phyloP scores from a whole-genome alignment of 2,888 invertebrate species.

The Gasteruption jaculator region DNA sequence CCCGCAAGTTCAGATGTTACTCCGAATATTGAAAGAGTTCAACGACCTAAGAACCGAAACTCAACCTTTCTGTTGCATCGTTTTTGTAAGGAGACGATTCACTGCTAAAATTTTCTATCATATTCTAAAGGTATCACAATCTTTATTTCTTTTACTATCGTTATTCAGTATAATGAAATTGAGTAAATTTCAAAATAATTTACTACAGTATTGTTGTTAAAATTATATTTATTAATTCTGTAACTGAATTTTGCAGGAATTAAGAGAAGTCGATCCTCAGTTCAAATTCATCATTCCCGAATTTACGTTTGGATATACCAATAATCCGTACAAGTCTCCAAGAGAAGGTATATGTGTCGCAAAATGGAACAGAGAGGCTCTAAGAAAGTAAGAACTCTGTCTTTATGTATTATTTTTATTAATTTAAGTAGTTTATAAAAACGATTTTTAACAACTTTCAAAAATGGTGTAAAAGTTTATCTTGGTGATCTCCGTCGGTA shows the following conservation, averaged over 20 bases:
- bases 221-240: conserved; percentile 7
- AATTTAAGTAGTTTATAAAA: neutral
- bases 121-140: conserved; percentile 59
- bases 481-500: too few species aligned
- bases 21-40: conserved; percentile 61
- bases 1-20: conserved; percentile 61
- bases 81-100: conserved; percentile 71
- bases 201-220: neutral
- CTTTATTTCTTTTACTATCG: conserved; percentile 6
- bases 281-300: conserved; percentile 63
- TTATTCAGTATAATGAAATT: conserved; percentile 8
- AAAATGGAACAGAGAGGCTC: conserved; percentile 56
- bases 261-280: conserved; percentile 43
- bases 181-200: conserved; percentile 2
- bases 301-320: conserved; percentile 68
- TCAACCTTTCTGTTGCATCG: conserved; percentile 62
- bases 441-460: too few species aligned
- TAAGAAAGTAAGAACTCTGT: conserved; percentile 49
- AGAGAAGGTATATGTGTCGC: conserved; percentile 56
- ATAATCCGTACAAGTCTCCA: conserved; percentile 57
- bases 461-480: too few species aligned
- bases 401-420: conserved; percentile 2
- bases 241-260: neutral
- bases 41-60: conserved; percentile 44
- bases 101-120: conserved; percentile 74